Base-by-base conservation (phyloP, 2,888 invertebrate genomes). In the Caenorhabditis virilis region DNA sequence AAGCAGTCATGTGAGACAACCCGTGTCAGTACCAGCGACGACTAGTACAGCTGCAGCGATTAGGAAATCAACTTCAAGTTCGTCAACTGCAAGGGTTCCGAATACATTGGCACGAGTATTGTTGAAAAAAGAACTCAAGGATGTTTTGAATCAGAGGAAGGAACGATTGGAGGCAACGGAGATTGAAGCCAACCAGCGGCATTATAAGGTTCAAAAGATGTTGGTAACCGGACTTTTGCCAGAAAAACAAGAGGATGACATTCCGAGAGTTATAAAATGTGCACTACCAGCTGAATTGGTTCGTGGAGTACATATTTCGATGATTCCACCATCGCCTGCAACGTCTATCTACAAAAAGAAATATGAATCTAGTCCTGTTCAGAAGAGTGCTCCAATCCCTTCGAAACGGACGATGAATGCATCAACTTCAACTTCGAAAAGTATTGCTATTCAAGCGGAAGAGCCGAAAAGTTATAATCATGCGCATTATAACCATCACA, bases 81-180 rank as follows among this genome's bases (percentile, higher is more conserved):
- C 51, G 25, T 39, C 54, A 15, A 43, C 67, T 13, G 58, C 69
- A 0, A 61, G 66, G 47, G 69, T 77, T 18, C 77, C 77, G 6
- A 71, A 64, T 36, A 78, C 80, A 2, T 53, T 80, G 57, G 80
- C 78, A 13, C 58, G 82, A 27, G 79, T 83, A 25, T 69, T 85
- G 41, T 78, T 87, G 51, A 85, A 86, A 65, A 85, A 86, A 63
- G 86, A 87, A 64, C 77, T 87, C 53, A 79, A 85, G 52, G 83
- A 85, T 57, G 85, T 84, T 23, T 83, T 86, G 9, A 81, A 78
- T 27, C 80, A 84, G 16, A 70, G 86, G 41, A 80, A 84, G 49
- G 76, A 83, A 35, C 77, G 84, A 35, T 78, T 85, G 38, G 86
- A 86, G 61, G 85, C 85, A 48, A 79, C 84, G 48, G 86, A 86